A percentile compares a stretch with the other conserved stretches of the same genome.
Evolutionary conservation across 1,140 invertebrate species (phyloP).

Genomic region (Lasaia peninsularis): DNA sequence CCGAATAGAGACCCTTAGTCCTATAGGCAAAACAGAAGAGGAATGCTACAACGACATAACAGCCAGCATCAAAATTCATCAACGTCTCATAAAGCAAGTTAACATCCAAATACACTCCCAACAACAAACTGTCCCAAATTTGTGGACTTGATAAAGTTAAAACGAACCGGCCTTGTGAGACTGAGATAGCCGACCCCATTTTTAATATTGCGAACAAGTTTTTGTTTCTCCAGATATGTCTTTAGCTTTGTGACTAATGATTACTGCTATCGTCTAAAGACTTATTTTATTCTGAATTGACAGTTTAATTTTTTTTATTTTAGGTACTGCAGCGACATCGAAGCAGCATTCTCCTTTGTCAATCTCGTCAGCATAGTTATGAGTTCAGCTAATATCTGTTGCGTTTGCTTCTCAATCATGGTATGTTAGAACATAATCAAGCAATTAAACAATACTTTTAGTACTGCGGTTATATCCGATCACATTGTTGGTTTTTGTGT

Average conservation of each 20-base stretch:
- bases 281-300: neutral
- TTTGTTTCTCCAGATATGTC: too few relatives aligned
- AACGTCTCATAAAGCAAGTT: constrained; percentile 51
- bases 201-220: too few relatives aligned
- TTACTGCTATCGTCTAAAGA: too few relatives aligned
- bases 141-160: too few relatives aligned
- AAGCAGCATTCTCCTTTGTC: constrained; percentile 57
- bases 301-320: constrained; percentile 20
- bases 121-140: too few relatives aligned
- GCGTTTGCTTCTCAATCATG: constrained; percentile 60
- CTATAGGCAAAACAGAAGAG: constrained; percentile 32
- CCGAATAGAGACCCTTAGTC: constrained; percentile 41
- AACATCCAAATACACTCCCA: too few relatives aligned
- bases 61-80: constrained; percentile 58
- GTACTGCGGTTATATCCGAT: too few relatives aligned
- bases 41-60: constrained; percentile 52
- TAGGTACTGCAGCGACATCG: constrained; percentile 62
- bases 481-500: too few relatives aligned
- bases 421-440: constrained; percentile 34
- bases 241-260: too few relatives aligned
- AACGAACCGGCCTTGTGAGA: too few relatives aligned
- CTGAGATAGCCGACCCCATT: too few relatives aligned
- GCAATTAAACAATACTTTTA: too few relatives aligned
- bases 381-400: constrained; percentile 66
- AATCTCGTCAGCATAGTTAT: constrained; percentile 64